phyloP scores from a whole-genome alignment of 2,888 invertebrate genomes.

The Eristalis pertinax region DNA sequence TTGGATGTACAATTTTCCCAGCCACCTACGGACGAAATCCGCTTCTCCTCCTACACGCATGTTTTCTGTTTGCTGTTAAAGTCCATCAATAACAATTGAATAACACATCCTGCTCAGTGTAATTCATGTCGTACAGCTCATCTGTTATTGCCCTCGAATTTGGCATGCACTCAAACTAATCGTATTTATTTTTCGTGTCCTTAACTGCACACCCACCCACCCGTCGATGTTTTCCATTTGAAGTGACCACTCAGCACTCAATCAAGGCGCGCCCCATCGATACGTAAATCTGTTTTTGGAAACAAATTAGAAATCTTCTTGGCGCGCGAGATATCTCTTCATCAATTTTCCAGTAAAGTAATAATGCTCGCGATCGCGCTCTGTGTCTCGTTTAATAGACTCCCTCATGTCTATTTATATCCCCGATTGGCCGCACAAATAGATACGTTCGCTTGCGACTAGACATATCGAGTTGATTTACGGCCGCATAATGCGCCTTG shows the following conservation, averaged over 20 bases:
- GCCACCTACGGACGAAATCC: background rate
- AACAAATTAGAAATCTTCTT: conserved; percentile 21
- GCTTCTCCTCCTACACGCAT: background rate
- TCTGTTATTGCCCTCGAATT: conserved; percentile 26
- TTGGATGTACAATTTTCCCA: background rate
- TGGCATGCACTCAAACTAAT: conserved; percentile 34
- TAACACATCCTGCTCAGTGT: background rate
- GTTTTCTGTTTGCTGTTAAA: background rate
- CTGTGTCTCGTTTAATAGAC: conserved; percentile 9
- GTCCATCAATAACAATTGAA: background rate
- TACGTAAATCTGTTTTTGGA: background rate
- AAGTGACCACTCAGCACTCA: conserved; percentile 41
- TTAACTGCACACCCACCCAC: background rate
- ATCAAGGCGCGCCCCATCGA: conserved; percentile 7
- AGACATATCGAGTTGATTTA: conserved; percentile 3
- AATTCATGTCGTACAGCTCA: conserved; percentile 1
- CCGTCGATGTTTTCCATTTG: conserved; percentile 15
- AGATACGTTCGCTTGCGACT: conserved; percentile 13
- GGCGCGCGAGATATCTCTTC: conserved; percentile 18
- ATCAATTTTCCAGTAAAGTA: conserved; percentile 26
- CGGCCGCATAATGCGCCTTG: conserved; percentile 3
- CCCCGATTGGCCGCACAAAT: conserved; percentile 15
- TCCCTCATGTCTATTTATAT: conserved; percentile 27
- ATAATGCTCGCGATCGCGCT: conserved; percentile 8
- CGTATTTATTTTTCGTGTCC: conserved; percentile 22